Percentiles rank a stretch among this genome's conserved stretches.
These are phyloP conservation scores for Mugil cephalus DNA, from an alignment of 2,113 vertebrate genomes.

Conservation along the genomic window DNA sequence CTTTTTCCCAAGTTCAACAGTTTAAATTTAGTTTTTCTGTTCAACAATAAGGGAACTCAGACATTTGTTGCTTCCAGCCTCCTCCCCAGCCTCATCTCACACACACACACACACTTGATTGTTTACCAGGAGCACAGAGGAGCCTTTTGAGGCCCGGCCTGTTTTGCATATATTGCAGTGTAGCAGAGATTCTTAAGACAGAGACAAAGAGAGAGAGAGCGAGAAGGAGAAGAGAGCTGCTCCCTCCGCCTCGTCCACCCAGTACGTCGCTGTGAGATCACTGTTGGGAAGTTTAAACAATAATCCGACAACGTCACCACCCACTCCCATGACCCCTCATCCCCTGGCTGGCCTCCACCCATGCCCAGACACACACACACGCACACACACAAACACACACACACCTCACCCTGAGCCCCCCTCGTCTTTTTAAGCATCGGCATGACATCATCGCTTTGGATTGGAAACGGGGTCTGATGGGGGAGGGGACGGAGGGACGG, in stretches of 20 bases:
- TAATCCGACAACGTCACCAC: conserved; percentile 67
- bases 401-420: conserved; percentile 45
- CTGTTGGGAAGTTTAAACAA: conserved; percentile 66
- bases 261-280: conserved; percentile 59
- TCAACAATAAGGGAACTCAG: neutral
- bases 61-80: neutral
- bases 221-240: neutral
- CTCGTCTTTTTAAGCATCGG: conserved; percentile 70
- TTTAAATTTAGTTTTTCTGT: neutral
- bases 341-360: conserved; percentile 48
- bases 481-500: conserved; percentile 57
- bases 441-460: conserved; percentile 86
- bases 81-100: no score
- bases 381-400: conserved; percentile 43
- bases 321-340: conserved; percentile 62
- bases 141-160: neutral
- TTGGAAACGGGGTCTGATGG: conserved; percentile 78
- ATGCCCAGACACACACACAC: conserved; percentile 36
- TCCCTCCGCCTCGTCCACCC: conserved; percentile 32
- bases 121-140: neutral
- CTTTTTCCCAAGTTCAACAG: neutral
- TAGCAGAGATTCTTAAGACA: conserved; percentile 1
- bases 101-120: no score
- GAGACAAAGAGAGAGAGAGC: neutral
- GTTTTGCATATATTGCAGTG: neutral